A percentile compares a stretch with the other conserved stretches of the same genome.
These are phyloP conservation scores for Australoheros scitulus DNA, from an alignment of 2,113 vertebrate species.

Conservation along the genomic window DNA sequence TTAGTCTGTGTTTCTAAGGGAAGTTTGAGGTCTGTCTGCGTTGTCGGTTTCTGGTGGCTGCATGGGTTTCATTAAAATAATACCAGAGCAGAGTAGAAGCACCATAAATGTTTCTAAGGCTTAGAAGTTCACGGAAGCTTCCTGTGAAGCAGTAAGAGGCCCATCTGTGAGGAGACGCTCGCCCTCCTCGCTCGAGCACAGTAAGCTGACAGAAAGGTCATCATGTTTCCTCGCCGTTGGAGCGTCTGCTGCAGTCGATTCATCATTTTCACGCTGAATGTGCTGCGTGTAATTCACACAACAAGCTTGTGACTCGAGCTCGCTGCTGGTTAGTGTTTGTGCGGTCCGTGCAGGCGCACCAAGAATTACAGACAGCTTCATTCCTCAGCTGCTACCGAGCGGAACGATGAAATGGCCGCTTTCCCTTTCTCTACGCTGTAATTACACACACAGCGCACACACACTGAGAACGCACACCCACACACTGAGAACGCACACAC, in stretches of 20 bases:
- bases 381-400: slow-evolving; percentile 7
- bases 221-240: neutral
- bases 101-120: fast-evolving
- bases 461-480: too few species aligned
- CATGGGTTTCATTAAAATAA: neutral
- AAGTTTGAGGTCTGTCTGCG: neutral
- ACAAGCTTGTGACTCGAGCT: neutral
- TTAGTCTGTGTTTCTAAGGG: neutral
- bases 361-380: neutral
- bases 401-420: neutral
- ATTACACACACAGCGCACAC: neutral
- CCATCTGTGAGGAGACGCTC: neutral
- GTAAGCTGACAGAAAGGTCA: neutral
- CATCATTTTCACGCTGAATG: neutral
- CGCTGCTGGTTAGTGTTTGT: neutral
- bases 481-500: neutral
- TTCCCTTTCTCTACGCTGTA: neutral
- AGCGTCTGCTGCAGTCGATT: neutral
- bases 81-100: neutral
- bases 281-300: neutral
- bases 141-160: neutral
- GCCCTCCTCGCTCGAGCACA: neutral
- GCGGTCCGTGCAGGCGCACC: neutral
- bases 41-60: neutral
- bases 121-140: neutral